Evolutionary conservation across 1,140 invertebrate genomes (phyloP), one percentile per base, ranked within the genome.

Genomic region (Anagrus nilaparvatae): DNA sequence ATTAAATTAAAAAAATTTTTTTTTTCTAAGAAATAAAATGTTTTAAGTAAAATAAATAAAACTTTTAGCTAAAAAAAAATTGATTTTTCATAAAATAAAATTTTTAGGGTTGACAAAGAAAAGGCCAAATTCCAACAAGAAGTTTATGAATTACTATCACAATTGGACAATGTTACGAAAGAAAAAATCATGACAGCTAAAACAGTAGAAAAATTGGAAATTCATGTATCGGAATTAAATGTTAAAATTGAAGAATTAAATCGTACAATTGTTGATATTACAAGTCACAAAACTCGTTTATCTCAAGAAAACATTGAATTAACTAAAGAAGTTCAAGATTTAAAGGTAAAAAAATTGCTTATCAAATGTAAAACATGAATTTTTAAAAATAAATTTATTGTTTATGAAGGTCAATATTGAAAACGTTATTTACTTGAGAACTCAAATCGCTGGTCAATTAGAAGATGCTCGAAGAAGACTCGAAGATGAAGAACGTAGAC

Each of bases 111-210:
- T 61, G 91, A 96, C 67, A 96, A 96, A 67, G 93, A 97, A 65
- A 96, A 94, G 71, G 73, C 81, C 55, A 94, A 94, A 73, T 91
- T 95, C 74, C 91, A 96, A 71, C 79, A 86, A 58, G 93, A 97
- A 75, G 85, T 96, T 21, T 95, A 93, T 71, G 92, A 97, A 70
- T 76, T 96, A 47, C 76, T 95, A 58, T 79, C 90, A 48, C 92
- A 95, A 74, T 78, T 95, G 55, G 93, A 97, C 69, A 81, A 76
- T 54, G 76, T 87, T 52, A 91, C 82, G 70, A 95, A 95, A 69
- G 93, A 97, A 58, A 90, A 87, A 71, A 61, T 90, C 49, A 73
- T 84, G 47, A 81, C 82, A 44, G 72, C 82, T 43, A 96, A 95
- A 71, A 84, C 84, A 44, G 81, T 86, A 44, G 91, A 95, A 69